Base-by-base conservation (phyloP, 2,888 invertebrate genomes). In the Mactromeris polynyma region DNA sequence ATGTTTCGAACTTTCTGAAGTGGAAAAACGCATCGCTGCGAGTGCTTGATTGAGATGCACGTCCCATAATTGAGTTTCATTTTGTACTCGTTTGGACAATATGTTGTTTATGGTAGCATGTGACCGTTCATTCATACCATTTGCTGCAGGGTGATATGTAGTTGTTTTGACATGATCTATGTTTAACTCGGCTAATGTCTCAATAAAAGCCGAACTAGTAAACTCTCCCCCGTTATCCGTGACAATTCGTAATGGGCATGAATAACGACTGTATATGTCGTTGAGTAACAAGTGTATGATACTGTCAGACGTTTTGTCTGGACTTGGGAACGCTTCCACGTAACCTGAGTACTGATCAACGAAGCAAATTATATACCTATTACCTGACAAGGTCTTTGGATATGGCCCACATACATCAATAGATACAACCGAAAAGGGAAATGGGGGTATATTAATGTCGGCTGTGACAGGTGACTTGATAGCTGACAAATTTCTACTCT, bases 401-500 rank as follows among this genome's bases (percentile, higher is more conserved):
- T 86, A 90, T 6, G 86, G 88, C 4, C 90, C 90, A 33, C 78
- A 51, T 19, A 89, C 9, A 82, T 88, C 90, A n/a, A 85, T 6
- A 33, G 64, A 38, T 19, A 83, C 0, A 31, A 79, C 83, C 38
- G 81, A 58, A 17, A 82, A 58, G 2, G 90, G 84, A 81, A 81
- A 91, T 7, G 90, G 88, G 17, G 92, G 90, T 9, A 91, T 87
- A n/a, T 91, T 89, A 1, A 91, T 91, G 80, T 89, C 89, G 0
- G 2, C 2, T 81, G 90, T 87, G 1, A 90, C 14, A 6, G 91
- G 90, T 2, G 78, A 58, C 69, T 85, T 89, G 0, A 87, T 46
- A 33, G 40, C 81, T n/a, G 86, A 40, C 1, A 83, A 31, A 21
- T 26, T 78, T n/a, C 90, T 78, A 7, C 42, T 85, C 64, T 88